phyloP scores from a whole-genome alignment of 2,797 vertebrate genomes.

The Halcyon badia region DNA sequence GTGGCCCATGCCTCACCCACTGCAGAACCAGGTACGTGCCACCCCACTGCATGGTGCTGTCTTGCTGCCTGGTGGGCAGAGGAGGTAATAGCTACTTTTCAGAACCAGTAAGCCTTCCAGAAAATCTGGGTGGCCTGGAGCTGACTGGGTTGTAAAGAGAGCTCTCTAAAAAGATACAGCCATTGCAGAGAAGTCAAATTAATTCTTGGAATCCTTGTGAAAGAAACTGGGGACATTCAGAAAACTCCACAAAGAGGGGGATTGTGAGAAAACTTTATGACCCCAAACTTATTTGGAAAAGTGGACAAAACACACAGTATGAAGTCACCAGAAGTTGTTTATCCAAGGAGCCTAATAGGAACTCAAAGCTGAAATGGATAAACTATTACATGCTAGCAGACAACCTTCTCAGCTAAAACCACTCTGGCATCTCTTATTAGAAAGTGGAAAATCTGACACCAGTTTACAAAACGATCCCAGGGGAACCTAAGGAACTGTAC shows the following conservation, averaged over 20 bases:
- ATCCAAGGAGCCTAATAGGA: conserved; percentile 32
- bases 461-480: conserved; percentile 3
- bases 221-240: conserved; percentile 9
- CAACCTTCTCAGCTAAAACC: neutral
- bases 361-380: neutral
- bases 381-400: neutral
- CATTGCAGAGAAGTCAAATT: neutral
- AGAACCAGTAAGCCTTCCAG: neutral
- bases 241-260: conserved; percentile 38
- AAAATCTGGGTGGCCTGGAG: neutral
- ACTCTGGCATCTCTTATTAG: neutral
- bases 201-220: conserved; percentile 18
- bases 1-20: accelerated
- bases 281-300: conserved; percentile 16
- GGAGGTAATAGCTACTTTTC: neutral
- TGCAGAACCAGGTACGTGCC: accelerated
- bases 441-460: conserved; percentile 14
- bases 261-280: conserved; percentile 40
- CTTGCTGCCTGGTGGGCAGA: accelerated
- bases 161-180: neutral
- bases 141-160: neutral
- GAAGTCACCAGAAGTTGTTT: conserved; percentile 55
- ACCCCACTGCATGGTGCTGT: accelerated
- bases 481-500: neutral
- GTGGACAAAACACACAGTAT: conserved; percentile 14